These are phyloP conservation scores for Pempheris klunzingeri DNA, from an alignment of 2,797 vertebrate species.

Conservation along the genomic window DNA sequence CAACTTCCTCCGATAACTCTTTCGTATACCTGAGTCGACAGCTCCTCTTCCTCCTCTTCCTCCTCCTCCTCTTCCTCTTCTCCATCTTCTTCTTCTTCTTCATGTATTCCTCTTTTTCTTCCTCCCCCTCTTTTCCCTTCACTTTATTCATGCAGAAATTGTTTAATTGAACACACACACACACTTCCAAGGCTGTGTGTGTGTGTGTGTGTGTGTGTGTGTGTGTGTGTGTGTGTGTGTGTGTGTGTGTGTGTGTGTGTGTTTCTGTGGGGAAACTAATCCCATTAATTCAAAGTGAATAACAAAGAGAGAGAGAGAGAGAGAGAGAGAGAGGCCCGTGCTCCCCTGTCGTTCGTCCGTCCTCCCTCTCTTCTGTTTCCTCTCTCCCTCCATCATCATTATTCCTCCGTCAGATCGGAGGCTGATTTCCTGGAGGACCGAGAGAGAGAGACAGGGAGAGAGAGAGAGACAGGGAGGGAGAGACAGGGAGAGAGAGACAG, in stretches of 20 bases:
- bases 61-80: neutral
- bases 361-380: slow-evolving; percentile 92
- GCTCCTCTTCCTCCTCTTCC: neutral
- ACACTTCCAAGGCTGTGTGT: slow-evolving; percentile 11
- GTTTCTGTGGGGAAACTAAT: slow-evolving; percentile 84
- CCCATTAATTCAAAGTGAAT: slow-evolving; percentile 98
- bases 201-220: slow-evolving; percentile 20
- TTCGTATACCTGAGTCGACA: too few species aligned
- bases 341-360: slow-evolving; percentile 83
- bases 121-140: neutral
- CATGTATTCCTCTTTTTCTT: neutral
- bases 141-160: slow-evolving; percentile 28
- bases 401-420: slow-evolving; percentile 96
- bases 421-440: slow-evolving; percentile 96
- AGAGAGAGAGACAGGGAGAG: too few species aligned
- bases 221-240: slow-evolving; percentile 19
- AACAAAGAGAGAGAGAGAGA: slow-evolving; percentile 88
- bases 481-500: too few species aligned
- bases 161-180: slow-evolving; percentile 42
- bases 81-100: neutral
- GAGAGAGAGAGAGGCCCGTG: slow-evolving; percentile 67
- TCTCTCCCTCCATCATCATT: slow-evolving; percentile 98
- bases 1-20: too few species aligned
- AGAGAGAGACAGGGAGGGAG: too few species aligned
- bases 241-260: slow-evolving; percentile 26